Conservation (phyloP, 2,797 vertebrate genomes). For the Pagetopsis macropterus region DNA sequence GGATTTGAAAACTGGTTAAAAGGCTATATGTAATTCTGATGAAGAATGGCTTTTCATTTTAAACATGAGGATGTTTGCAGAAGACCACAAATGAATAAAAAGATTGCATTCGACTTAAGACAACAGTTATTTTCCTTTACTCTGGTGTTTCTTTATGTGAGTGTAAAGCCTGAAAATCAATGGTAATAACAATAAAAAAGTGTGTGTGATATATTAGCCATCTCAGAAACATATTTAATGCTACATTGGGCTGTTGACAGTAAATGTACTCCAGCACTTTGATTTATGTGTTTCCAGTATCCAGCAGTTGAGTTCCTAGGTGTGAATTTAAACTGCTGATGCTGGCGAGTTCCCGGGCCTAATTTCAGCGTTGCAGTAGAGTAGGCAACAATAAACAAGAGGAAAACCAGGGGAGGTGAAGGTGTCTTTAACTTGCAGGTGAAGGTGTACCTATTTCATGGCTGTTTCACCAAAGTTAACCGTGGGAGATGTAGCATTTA, state of each 20-base stretch:
- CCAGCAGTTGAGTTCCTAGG: background rate
- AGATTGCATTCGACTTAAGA: background rate
- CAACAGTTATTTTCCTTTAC: background rate
- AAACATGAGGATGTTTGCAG: background rate
- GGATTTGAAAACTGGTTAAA: background rate
- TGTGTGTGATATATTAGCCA: too few species aligned
- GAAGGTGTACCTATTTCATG: slow-evolving; percentile 41
- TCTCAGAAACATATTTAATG: too few species aligned
- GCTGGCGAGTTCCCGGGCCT: slow-evolving; percentile 15
- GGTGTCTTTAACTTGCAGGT: slow-evolving; percentile 38
- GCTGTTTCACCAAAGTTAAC: slow-evolving; percentile 43
- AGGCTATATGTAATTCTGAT: background rate
- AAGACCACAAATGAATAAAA: background rate
- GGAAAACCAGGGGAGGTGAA: slow-evolving; percentile 17
- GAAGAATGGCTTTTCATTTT: background rate
- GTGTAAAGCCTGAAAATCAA: too few species aligned
- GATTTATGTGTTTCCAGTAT: slow-evolving; percentile 24
- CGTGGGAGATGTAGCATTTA: slow-evolving; percentile 39
- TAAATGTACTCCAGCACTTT: slow-evolving; percentile 16
- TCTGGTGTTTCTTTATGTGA: too few species aligned
- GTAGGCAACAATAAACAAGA: slow-evolving; percentile 27
- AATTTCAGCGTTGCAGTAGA: slow-evolving; percentile 32
- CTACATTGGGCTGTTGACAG: slow-evolving; percentile 7
- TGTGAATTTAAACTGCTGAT: slow-evolving; percentile 30
- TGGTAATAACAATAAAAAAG: too few species aligned